Evolutionary conservation across 2,113 vertebrate genomes (phyloP), one percentile per base, ranked within the genome.

Genomic region (Dasyurus viverrinus): DNA sequence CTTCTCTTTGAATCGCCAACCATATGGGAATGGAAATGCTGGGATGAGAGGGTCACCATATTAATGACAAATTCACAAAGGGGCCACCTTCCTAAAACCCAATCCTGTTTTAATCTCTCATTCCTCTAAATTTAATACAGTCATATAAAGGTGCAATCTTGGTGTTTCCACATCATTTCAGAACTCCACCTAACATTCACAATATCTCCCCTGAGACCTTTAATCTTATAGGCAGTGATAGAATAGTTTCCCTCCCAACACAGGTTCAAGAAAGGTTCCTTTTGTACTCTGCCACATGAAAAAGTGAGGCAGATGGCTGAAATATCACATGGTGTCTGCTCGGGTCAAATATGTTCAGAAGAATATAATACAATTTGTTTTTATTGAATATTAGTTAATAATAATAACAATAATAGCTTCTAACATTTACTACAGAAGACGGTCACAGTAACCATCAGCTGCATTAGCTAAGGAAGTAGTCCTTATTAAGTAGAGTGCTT

Each of bases 1-100:
- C 54, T 98, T 97, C 24, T 2, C 54, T 98, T 96, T 92, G 14
- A 94, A 97, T 97, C 97, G 50, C 54, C 96, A 97, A 76, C 94
- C 94, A 93, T 94, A 96, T 91, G 97, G 96, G 91, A 98, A 93
- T 54, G 68, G 95, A 98, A 98, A 97, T 60, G 23, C 94, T 97
- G 95, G 95, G 53, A 95, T 30, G 97, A 98, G 95, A 98, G 84
- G 93, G 95, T 96, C 94, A 94, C 95, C 95, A 97, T 92, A 96
- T 97, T 97, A 97, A 97, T 93, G 92, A 92, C 94, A 97, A 98
- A 97, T 55, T 91, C 57, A 92, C 92, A 55, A 47, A 93, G 24
- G 30, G 95, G 93, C 68, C 95, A 93, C 10, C 30, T 96, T 92
- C 96, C 90, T 94, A 94, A 96, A 95, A 97, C 92, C 76, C 90